Conservation (phyloP, 2,113 vertebrate genomes). For the Castor canadensis region DNA sequence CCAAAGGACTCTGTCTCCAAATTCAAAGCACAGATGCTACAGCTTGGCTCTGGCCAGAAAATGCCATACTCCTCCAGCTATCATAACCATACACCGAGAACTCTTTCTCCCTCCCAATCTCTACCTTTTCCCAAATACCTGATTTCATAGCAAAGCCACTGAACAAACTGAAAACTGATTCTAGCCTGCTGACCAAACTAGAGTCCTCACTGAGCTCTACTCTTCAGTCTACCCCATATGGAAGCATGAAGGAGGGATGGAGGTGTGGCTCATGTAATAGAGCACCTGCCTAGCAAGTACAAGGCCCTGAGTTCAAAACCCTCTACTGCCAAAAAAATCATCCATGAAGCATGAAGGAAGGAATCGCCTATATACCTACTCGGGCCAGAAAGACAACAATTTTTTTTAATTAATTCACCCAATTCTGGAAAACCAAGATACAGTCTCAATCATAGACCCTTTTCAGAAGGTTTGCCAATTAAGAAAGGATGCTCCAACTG, state of each 20-base stretch:
- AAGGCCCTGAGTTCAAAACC: too few species aligned
- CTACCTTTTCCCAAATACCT: constrained; percentile 17
- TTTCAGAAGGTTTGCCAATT: neutral
- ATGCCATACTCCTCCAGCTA: neutral
- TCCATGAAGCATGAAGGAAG: constrained; percentile 32
- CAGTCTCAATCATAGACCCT: neutral
- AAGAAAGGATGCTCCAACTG: neutral
- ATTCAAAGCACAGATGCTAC: neutral
- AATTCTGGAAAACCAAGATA: constrained; percentile 35
- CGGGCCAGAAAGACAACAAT: neutral
- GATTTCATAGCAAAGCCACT: neutral
- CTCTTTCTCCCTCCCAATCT: neutral
- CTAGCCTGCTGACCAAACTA: neutral
- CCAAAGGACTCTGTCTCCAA: neutral
- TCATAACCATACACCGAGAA: neutral
- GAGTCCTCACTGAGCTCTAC: constrained; percentile 14
- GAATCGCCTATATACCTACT: neutral
- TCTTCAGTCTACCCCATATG: neutral
- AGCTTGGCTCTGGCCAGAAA: neutral
- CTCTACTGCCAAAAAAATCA: too few species aligned
- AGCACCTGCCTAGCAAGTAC: too few species aligned
- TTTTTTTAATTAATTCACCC: constrained; percentile 11
- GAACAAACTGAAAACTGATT: constrained; percentile 10
- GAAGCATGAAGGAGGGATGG: constrained; percentile 24
- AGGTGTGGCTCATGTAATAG: too few species aligned